Conservation (phyloP, 2,888 invertebrate genomes). For the Chrysomela aeneicollis region DNA sequence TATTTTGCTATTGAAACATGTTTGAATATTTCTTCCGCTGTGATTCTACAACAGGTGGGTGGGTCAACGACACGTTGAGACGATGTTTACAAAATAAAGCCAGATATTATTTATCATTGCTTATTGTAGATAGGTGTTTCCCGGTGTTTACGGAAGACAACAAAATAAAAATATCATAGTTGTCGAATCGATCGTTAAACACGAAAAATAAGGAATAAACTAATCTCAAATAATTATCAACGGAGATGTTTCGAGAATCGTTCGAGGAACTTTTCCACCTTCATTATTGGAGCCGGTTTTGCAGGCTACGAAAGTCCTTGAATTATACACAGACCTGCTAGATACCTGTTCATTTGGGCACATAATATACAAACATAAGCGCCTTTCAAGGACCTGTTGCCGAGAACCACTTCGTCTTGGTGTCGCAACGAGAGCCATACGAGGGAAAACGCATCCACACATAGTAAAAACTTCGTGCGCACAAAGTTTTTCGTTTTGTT, state of each 20-base stretch:
- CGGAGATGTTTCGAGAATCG: not conserved
- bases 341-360: constrained; percentile 30
- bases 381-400: constrained; percentile 19
- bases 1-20: too few species aligned
- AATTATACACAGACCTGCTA: constrained; percentile 25
- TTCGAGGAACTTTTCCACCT: constrained; percentile 6
- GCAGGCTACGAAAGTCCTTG: constrained; percentile 35
- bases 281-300: constrained; percentile 37
- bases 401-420: not conserved
- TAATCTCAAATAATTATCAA: too few species aligned
- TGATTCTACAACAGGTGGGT: too few species aligned
- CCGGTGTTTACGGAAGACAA: too few species aligned
- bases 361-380: constrained; percentile 8
- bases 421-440: not conserved
- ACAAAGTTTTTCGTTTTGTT: constrained; percentile 37
- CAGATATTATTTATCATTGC: too few species aligned
- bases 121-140: too few species aligned
- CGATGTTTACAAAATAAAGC: too few species aligned
- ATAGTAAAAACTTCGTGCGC: not conserved
- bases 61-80: too few species aligned
- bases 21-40: too few species aligned
- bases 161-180: too few species aligned
- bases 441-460: not conserved
- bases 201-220: constrained; percentile 6
- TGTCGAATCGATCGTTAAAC: not conserved